Evolutionary conservation across 2,888 invertebrate species (phyloP).

Genomic region (Pristionchus exspectatus): DNA sequence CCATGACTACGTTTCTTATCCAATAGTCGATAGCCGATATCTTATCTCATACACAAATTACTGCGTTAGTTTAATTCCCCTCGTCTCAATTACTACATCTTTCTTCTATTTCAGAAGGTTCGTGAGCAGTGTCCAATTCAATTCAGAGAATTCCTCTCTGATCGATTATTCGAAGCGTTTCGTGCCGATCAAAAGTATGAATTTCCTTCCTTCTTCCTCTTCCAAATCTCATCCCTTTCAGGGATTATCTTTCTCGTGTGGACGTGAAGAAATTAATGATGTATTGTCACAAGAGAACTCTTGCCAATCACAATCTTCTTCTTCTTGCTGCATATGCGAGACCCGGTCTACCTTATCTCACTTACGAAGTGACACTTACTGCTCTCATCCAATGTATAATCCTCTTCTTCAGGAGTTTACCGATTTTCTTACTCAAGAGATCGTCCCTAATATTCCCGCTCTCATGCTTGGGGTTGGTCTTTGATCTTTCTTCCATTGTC

Average conservation of each 20-base stretch:
- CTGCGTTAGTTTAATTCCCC: neutral
- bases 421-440: slow-evolving; percentile 22
- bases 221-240: neutral
- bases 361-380: neutral
- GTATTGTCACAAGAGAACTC: slow-evolving; percentile 29
- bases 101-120: slow-evolving; percentile 29
- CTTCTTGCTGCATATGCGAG: neutral
- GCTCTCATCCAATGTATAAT: neutral
- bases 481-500: neutral
- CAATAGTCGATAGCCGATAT: slow-evolving; percentile 34
- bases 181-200: neutral
- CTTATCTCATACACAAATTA: slow-evolving; percentile 22
- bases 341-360: slow-evolving; percentile 17
- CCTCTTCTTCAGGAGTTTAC: neutral
- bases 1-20: neutral
- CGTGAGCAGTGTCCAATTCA: neutral
- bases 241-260: slow-evolving; percentile 1
- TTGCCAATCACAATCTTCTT: neutral
- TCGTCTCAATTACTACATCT: neutral
- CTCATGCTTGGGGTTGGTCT: neutral
- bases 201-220: neutral
- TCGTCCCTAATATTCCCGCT: slow-evolving; percentile 1
- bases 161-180: slow-evolving; percentile 8
- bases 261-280: neutral
- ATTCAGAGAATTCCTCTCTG: slow-evolving; percentile 10